Evolutionary conservation across 30 jellyfish, hydroid and myxozoan genomes (phyloP), one percentile per base, ranked within the genome.

Genomic region (Sanderia malayensis): DNA sequence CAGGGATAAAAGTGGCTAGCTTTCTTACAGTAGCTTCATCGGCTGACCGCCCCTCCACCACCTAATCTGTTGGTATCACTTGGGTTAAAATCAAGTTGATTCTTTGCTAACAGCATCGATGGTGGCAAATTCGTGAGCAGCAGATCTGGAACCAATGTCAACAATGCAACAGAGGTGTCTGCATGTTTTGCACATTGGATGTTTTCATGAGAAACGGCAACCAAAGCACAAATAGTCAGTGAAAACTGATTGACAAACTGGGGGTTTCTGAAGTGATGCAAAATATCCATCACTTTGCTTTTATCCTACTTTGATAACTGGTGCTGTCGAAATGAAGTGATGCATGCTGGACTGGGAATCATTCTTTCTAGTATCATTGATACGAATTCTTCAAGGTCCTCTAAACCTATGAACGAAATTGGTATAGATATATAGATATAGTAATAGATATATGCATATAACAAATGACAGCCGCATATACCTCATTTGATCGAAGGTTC

Each of bases 1-100:
- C 31, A 2, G 88, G 88, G 26, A 76, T 34, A 37, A 6, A 76
- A 1, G 47, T 9, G 1, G 81, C 10, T 46, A n/a, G n/a, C n/a
- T n/a, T n/a, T n/a, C n/a, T n/a, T n/a, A n/a, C n/a, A n/a, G n/a
- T n/a, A n/a, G n/a, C n/a, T n/a, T n/a, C n/a, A n/a, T n/a, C n/a
- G n/a, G n/a, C n/a, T n/a, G n/a, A n/a, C 97, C 37, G 95, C 95
- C 19, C 97, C 97, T 7, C 97, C 97, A 21, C 76, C 83, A 2
- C 97, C 97, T 4, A 88, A 80, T 17, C 79, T 88, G 13, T 81
- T 81, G 30, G 58, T 58, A 4, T 88, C 86, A 47, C 73, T 71
- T 59, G 95, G 85, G 19, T 74, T 87, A 47, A 88, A 82, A 24
- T 66, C 88, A 25, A 88, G 74, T n/a, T 70, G 67, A 3, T 15